Evolutionary conservation across 2,888 invertebrate species (phyloP).

Genomic region (Cheilosia pagana): DNA sequence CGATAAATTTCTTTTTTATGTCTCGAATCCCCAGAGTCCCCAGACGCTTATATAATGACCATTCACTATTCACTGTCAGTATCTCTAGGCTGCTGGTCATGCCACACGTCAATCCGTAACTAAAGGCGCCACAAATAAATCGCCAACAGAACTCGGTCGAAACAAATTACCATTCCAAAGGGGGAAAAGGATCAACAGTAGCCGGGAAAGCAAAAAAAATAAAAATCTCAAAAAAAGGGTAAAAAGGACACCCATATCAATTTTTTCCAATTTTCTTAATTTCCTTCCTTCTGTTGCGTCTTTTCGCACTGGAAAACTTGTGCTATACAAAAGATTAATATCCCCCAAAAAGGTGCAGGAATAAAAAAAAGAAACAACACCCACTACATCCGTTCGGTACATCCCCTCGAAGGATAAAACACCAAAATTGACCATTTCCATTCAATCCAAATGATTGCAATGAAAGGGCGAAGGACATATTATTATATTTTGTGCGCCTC

Average conservation of each 20-base stretch:
- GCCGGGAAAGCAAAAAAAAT: conserved; percentile 9
- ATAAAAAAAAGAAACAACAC: conserved; percentile 7
- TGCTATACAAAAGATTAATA: conserved; percentile 44
- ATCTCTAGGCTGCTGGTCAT: conserved; percentile 18
- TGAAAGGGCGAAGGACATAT: conserved; percentile 68
- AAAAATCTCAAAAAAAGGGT: conserved; percentile 42
- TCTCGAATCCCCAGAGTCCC: conserved; percentile 63
- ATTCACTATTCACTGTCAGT: conserved; percentile 36
- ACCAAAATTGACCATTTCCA: conserved; percentile 74
- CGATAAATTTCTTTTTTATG: conserved; percentile 13
- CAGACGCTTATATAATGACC: conserved; percentile 62
- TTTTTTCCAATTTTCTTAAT: conserved; percentile 68
- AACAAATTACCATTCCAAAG: conserved; percentile 69
- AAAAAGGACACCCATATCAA: conserved; percentile 63
- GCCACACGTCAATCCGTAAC: conserved; percentile 47
- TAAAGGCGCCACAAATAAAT: conserved; percentile 42
- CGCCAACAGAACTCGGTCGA: conserved; percentile 48
- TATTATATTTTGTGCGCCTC: conserved; percentile 49
- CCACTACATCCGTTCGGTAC: conserved; percentile 33
- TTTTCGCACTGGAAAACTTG: conserved; percentile 5
- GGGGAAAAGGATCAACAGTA: conserved; percentile 67
- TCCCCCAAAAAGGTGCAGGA: conserved; percentile 34
- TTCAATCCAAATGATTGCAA: conserved; percentile 75
- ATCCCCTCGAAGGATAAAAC: conserved; percentile 61
- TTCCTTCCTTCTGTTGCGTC: conserved; percentile 53